Evolutionary conservation across 2,888 invertebrate genomes (phyloP).

Genomic region (Lampropteryx suffumata): DNA sequence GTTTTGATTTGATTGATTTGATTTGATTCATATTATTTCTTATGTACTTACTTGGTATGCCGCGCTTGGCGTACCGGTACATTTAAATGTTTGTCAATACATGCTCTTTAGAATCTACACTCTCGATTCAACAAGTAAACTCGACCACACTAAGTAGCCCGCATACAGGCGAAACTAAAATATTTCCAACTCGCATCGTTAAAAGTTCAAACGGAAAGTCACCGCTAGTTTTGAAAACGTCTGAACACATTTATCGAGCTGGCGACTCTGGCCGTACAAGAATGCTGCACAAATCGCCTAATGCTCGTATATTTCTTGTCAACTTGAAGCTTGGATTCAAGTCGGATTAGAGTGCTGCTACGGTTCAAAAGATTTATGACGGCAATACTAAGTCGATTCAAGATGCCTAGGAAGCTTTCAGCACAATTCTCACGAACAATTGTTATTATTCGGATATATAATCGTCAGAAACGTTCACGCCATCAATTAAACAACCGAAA

Average conservation of each 20-base stretch:
- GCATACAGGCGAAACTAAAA: conserved; percentile 17
- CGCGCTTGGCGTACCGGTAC: too few relatives aligned
- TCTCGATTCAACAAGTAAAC: conserved; percentile 15
- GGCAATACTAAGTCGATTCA: conserved; percentile 63
- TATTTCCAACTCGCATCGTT: conserved; percentile 38
- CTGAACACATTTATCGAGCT: conserved; percentile 36
- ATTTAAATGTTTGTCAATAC: too few relatives aligned
- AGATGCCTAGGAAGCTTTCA: conserved; percentile 48
- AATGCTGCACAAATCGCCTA: conserved; percentile 57
- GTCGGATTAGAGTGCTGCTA: conserved; percentile 62
- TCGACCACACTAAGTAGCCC: conserved; percentile 10
- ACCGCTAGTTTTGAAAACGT: conserved; percentile 18
- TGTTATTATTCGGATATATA: conserved; percentile 29
- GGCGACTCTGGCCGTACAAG: conserved; percentile 33
- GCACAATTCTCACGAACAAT: conserved; percentile 34
- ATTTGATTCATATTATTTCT: too few relatives aligned
- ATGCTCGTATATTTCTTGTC: conserved; percentile 63
- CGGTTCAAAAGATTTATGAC: conserved; percentile 66
- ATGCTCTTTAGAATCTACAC: conserved; percentile 2
- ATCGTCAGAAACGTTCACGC: conserved; percentile 12
- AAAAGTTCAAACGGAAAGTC: conserved; percentile 36
- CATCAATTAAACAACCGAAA: conserved; percentile 7
- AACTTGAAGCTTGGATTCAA: conserved; percentile 64
- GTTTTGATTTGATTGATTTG: too few relatives aligned
- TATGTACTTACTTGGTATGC: too few relatives aligned